Percentiles rank a stretch among this genome's conserved stretches.
phyloP scores from a whole-genome alignment of 2,888 invertebrate species.

The Stenurella melanura region DNA sequence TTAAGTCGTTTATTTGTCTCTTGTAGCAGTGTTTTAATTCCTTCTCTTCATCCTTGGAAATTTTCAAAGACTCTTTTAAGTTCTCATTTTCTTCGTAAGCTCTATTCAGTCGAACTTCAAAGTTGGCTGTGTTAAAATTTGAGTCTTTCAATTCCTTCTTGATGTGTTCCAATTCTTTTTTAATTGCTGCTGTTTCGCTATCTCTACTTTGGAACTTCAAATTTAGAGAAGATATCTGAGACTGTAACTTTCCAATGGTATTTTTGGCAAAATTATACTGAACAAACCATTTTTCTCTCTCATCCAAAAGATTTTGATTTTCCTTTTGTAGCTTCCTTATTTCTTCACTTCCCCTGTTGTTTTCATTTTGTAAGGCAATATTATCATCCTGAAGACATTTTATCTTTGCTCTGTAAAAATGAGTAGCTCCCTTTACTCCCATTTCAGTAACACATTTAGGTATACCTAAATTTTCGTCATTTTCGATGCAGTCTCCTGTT shows the following conservation, averaged over 20 bases:
- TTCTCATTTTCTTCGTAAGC: slow-evolving; percentile 75
- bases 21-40: slow-evolving; percentile 74
- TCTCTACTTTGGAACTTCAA: slow-evolving; percentile 69
- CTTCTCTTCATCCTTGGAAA: slow-evolving; percentile 68
- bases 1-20: slow-evolving; percentile 74
- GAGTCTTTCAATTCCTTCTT: slow-evolving; percentile 74
- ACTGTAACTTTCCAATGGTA: slow-evolving; percentile 67
- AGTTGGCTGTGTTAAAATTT: slow-evolving; percentile 69
- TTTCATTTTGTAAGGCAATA: slow-evolving; percentile 64
- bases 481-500: slow-evolving; percentile 8
- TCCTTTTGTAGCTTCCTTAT: slow-evolving; percentile 67
- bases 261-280: slow-evolving; percentile 65
- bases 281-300: slow-evolving; percentile 71
- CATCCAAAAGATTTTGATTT: slow-evolving; percentile 64
- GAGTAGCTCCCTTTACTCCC: slow-evolving; percentile 66
- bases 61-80: slow-evolving; percentile 64
- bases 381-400: slow-evolving; percentile 66
- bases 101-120: slow-evolving; percentile 74
- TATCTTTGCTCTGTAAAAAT: slow-evolving; percentile 69
- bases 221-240: slow-evolving; percentile 58
- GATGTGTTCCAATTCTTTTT: slow-evolving; percentile 74
- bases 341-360: slow-evolving; percentile 68
- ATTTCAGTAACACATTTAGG: slow-evolving; percentile 63
- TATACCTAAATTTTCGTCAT: slow-evolving; percentile 41
- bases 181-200: slow-evolving; percentile 64